A percentile compares a stretch with the other conserved stretches of the same genome.
These are phyloP conservation scores for Tachycineta bicolor DNA, from an alignment of 2,113 vertebrate species.

Conservation along the genomic window DNA sequence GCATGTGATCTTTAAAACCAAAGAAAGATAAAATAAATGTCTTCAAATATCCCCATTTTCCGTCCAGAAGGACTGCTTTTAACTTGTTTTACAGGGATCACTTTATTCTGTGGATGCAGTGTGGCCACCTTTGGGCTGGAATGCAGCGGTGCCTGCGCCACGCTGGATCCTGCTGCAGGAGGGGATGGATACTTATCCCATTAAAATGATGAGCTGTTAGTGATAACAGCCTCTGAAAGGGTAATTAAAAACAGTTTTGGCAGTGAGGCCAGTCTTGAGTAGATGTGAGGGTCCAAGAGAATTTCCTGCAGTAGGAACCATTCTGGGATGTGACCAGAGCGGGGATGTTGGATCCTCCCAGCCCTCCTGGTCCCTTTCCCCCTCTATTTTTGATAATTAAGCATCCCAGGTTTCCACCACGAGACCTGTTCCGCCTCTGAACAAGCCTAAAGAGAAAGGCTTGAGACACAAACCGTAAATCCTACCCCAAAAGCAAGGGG, in stretches of 20 bases:
- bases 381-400: not conserved
- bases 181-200: not conserved
- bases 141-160: not conserved
- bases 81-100: not conserved
- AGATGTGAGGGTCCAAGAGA: not conserved
- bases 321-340: rapidly evolving
- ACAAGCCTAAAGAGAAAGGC: not conserved
- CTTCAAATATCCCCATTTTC: not conserved
- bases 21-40: not conserved
- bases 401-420: not conserved
- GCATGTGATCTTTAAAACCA: not conserved
- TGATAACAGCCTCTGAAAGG: not conserved
- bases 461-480: not conserved
- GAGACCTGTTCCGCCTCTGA: not conserved
- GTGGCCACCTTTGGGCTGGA: not conserved
- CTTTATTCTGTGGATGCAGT: not conserved
- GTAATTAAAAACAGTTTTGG: not conserved
- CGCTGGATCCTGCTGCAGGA: not conserved
- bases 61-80: not conserved
- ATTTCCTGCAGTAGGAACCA: rapidly evolving
- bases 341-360: not conserved
- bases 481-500: rapidly evolving
- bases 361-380: not conserved
- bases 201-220: not conserved
- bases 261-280: not conserved